A percentile compares a stretch with the other conserved stretches of the same genome.
phyloP scores from a whole-genome alignment of 2,113 vertebrate species.

The Scomber colias region DNA sequence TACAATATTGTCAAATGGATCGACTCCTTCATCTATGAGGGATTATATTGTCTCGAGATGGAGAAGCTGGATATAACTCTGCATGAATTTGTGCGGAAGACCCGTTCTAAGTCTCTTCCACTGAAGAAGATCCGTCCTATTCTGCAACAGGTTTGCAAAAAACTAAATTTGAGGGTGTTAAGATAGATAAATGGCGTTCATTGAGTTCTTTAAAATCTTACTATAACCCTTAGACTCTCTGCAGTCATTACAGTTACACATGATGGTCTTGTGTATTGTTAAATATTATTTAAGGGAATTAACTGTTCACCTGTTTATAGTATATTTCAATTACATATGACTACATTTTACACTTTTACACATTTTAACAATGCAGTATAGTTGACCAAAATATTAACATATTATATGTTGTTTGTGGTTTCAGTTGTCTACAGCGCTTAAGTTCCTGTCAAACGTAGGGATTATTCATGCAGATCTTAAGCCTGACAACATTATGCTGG shows the following conservation, averaged over 20 bases:
- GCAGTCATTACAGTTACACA: too few species aligned
- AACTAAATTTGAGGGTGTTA: not conserved
- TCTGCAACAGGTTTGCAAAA: constrained; percentile 9
- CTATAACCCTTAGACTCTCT: too few species aligned
- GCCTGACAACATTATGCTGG: constrained; percentile 35
- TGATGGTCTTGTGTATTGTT: too few species aligned
- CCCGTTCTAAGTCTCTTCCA: accelerated
- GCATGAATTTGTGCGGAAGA: not conserved
- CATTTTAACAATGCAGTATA: not conserved
- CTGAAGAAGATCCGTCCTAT: not conserved
- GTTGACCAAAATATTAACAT: not conserved
- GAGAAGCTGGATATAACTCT: constrained; percentile 13
- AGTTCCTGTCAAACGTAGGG: not conserved
- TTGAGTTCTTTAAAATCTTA: too few species aligned
- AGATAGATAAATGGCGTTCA: too few species aligned
- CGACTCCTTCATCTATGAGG: not conserved
- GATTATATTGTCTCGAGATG: not conserved
- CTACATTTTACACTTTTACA: too few species aligned
- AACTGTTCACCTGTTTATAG: too few species aligned
- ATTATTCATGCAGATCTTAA: constrained; percentile 22
- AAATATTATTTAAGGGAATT: too few species aligned
- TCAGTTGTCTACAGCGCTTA: constrained; percentile 21
- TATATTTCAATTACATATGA: too few species aligned
- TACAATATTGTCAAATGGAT: constrained; percentile 7
- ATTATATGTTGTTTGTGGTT: not conserved